Evolutionary conservation across 2,113 vertebrate species (phyloP), one percentile per base, ranked within the genome.

Genomic region (Scalopus aquaticus): DNA sequence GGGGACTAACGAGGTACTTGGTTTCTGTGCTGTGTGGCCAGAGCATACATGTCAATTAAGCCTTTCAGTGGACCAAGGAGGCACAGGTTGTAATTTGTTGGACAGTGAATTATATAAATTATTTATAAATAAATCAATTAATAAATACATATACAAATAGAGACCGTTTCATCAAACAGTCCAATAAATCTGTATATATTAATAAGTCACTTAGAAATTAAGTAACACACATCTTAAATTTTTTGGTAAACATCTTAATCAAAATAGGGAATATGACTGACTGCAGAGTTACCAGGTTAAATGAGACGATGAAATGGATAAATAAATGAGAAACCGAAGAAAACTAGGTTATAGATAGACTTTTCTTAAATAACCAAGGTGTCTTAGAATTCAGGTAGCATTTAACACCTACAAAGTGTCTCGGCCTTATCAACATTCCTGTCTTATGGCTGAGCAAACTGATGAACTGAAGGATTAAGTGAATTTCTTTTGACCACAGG

Each of bases 181-280:
- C 73, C 4, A 37, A 5, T 30, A 78, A 62, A 79, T 77, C n/a
- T 74, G 28, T 10, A 64, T 37, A 64, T 46, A 79, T 28, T 95
- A 89, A 90, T 32, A 74, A 78, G 44, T 72, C 16, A 72, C 39
- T 79, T 56, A 91, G 28, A 94, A 93, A 79, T 67, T 15, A 88
- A 60, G 30, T 76, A 54, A 87, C 5, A 19, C 5, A 30, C 19
- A 86, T 65, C 54, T 78, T 28, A 39, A 83, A 93, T 54, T 79
- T 79, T 95, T 49, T 85, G 49, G 35, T 56, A 88, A 97, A 91
- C 44, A 86, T 39, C 51, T 74, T 80, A 74, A 65, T 69, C 76
- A 90, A 91, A 83, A 80, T 11, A 85, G 67, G 12, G 92, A 56
- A n/a, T 74, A 37, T 8, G 58, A 84, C 35, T 22, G 60, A n/a